Base-by-base conservation (phyloP, 2,113 vertebrate genomes). In the Zosterops japonicus region DNA sequence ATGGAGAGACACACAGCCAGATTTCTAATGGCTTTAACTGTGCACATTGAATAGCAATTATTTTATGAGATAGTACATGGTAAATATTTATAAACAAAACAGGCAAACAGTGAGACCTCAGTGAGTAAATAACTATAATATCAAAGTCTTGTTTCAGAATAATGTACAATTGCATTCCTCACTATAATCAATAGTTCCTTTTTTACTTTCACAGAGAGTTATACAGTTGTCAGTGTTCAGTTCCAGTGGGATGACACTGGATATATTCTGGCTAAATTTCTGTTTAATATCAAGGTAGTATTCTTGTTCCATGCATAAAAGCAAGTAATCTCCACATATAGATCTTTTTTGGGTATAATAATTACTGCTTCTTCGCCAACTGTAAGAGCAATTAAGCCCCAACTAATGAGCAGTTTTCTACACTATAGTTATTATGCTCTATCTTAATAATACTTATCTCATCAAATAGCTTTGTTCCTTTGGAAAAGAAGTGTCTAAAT, bases 61-160 rank as follows among this genome's bases (percentile, higher is more conserved):
- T 96, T 97, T 97, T 95, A 96, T 89, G 91, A 97, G 95, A 82
- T 88, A 95, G 83, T 87, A 31, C 71, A 31, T 87, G 87, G 96
- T 97, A 97, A 98, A 98, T 98, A 97, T 98, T 97, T 97, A 97
- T 95, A 95, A 96, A 96, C 90, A 97, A 94, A 97, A 90, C 89
- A 95, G 80, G 83, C 89, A 96, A 97, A 97, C 95, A 97, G 85
- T 70, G 92, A 96, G 92, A 95, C 92, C 91, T 68, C 70, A 90
- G 91, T 96, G 93, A 97, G 95, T 97, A 96, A 97, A 94, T 95
- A 97, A 96, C 95, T 90, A 25, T 85, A 90, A 91, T 95, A 95
- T 95, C 18, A 1, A 97, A 97, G 89, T 85, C 87, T 81, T 91
- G 61, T 89, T 98, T 97, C 92, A 93, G 88, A 92, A 89, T 80